Percentiles rank a stretch among this genome's conserved stretches.
phyloP scores from a whole-genome alignment of 2,113 vertebrate genomes.

The Sturnus vulgaris region DNA sequence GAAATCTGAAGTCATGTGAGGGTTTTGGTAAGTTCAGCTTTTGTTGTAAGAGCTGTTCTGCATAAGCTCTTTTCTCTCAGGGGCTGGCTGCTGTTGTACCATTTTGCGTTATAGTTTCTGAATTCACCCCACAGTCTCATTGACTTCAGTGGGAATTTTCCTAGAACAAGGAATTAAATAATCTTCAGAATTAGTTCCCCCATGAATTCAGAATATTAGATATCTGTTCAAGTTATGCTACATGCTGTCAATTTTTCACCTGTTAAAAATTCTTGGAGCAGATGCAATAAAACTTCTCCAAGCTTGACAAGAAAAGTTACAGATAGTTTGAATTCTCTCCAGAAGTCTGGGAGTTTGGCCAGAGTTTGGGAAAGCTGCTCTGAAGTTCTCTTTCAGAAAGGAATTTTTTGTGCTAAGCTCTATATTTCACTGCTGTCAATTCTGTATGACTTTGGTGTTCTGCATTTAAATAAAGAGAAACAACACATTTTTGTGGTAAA shows the following conservation, averaged over 20 bases:
- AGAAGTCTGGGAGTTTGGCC: neutral
- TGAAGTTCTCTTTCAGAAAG: neutral
- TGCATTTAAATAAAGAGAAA: neutral
- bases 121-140: neutral
- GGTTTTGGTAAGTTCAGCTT: neutral
- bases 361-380: neutral
- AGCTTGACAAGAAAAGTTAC: neutral
- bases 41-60: neutral
- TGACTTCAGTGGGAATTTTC: neutral
- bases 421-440: neutral
- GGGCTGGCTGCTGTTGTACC: neutral
- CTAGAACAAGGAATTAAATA: constrained; percentile 1
- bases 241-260: neutral
- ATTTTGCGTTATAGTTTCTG: neutral
- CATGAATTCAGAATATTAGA: neutral
- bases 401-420: neutral
- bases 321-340: neutral
- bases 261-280: neutral
- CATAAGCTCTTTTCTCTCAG: neutral
- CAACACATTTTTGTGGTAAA: neutral
- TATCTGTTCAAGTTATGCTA: neutral
- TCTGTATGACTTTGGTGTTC: neutral
- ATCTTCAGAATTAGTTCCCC: neutral
- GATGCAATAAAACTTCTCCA: neutral
- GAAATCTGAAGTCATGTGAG: neutral